Evolutionary conservation across 2,888 invertebrate genomes (phyloP), one percentile per base, ranked within the genome.

Genomic region (Cosmopolites sordidus): DNA sequence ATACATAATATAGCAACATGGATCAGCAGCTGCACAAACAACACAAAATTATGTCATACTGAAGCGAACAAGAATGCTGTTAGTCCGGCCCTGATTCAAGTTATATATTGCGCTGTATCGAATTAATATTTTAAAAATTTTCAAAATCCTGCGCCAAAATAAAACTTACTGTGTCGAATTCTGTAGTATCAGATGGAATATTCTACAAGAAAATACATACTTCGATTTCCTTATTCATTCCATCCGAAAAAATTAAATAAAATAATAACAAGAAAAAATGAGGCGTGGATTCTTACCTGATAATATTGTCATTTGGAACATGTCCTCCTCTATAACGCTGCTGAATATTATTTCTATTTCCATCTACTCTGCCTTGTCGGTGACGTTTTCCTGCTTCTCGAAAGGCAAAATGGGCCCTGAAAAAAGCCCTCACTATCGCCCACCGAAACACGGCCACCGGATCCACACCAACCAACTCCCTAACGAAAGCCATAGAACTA

Each of bases 361-460:
- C 82, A 66, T 83, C 83, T 5, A 76, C 78, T 45, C 83, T 73
- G 54, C 79, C 79, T 40, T 80, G 80, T 58, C 89, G 77, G 66
- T 89, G 88, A 58, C 81, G 80, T 51, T 85, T 78, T 4, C 90
- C 90, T 18, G 90, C 88, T 72, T 89, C 89, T 66, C 87, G 80
- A 75, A 94, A 94, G 8, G 93, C 92, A 75, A 91, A 92, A 74
- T 91, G 89, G 12, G 92, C 91, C 60, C 92, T 83, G 75, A 64
- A 92, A 76, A 94, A 92, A 1, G 93, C 92, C 56, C 94, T 78
- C 14, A 95, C 83, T 61, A 94, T 92, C 6, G 93, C 93, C 94
- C 94, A 95, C 50, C 94, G 81, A 70, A 92, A 93, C 17, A 92
- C 91, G 1, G 93, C 93, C 0, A 93, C 92, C 0, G 93, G 93